Evolutionary conservation across 2,888 invertebrate genomes (phyloP).

Genomic region (Tiphia femorata): DNA sequence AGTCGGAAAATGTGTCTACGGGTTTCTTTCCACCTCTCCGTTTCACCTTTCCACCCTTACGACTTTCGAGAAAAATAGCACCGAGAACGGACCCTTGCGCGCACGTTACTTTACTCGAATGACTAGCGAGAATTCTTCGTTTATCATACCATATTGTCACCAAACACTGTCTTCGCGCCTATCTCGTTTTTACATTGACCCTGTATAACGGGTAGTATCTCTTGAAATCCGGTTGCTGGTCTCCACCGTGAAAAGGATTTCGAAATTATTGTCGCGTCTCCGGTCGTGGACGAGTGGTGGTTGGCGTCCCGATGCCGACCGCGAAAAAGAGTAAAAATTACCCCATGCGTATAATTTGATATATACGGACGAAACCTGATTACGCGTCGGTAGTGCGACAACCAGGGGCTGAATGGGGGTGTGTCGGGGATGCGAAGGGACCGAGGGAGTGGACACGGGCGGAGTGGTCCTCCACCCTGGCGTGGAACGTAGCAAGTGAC

Average conservation of each 20-base stretch:
- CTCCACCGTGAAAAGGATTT: constrained; percentile 22
- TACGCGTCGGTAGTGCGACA: constrained; percentile 20
- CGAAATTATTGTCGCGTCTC: constrained; percentile 28
- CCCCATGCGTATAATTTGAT: constrained; percentile 37
- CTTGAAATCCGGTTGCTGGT: constrained; percentile 28
- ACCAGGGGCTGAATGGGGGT: background rate
- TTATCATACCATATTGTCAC: no score
- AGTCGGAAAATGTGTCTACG: background rate
- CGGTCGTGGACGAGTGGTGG: constrained; percentile 1
- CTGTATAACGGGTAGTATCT: constrained; percentile 15
- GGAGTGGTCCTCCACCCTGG: background rate
- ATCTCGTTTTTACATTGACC: constrained; percentile 2
- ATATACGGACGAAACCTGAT: constrained; percentile 33
- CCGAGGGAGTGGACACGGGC: background rate
- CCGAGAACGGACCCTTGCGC: no score
- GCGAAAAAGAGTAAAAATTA: constrained; percentile 36
- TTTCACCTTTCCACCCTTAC: no score
- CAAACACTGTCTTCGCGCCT: no score
- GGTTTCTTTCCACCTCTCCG: no score
- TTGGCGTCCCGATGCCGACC: constrained; percentile 6
- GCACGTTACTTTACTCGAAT: no score
- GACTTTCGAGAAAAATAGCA: no score
- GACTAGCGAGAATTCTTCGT: no score
- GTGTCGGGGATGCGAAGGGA: background rate
- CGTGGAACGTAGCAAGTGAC: constrained; percentile 12